Base-by-base conservation (phyloP, 2,797 vertebrate species). In the Gymnodraco acuticeps region DNA sequence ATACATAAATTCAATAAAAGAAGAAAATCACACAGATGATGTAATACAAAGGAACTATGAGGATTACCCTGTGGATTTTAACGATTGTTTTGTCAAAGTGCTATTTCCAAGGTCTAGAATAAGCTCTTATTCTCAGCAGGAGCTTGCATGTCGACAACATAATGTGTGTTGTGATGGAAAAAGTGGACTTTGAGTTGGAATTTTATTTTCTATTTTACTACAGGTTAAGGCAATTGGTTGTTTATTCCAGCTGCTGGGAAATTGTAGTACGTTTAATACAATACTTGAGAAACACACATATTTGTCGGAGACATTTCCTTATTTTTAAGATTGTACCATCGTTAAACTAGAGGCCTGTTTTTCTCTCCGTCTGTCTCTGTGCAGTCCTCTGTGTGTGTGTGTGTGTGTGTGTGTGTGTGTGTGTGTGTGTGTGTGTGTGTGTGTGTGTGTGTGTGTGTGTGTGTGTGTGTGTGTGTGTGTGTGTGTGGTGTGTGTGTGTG, bases 281-380 rank as follows among this genome's bases (percentile, higher is more conserved):
- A 27, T 27, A 27, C 33, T 38, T 38, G 33, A 38, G 33, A 38
- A 38, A 38, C 33, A 38, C 33, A 38, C 33, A 9, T 38, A 38
- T 38, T 9, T 38, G 17, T n/a, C 12, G 16, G 11, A 17, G 5
- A 17, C 19, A 16, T 60, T 15, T 23, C 4, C 5, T 13, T 48
- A 4, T 48, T 14, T 27, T 41, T 10, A 50, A 64, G 17, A n/a
- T 45, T 45, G 10, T 45, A 51, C 13, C 45, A 48, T 31, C 15
- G 73, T 71, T 1, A 59, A 80, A 77, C 74, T 71, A 56, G 53
- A 71, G 70, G 47, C 12, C 31, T 33, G 31, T 33, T 33, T 33
- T 33, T 33, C n/a, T n/a, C n/a, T n/a, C n/a, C n/a, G n/a, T n/a
- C n/a, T n/a, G n/a, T n/a, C n/a, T n/a, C n/a, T n/a, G n/a, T n/a